Conservation (phyloP, 30 jellyfish, hydroid and myxozoan genomes). For the Sanderia malayensis region DNA sequence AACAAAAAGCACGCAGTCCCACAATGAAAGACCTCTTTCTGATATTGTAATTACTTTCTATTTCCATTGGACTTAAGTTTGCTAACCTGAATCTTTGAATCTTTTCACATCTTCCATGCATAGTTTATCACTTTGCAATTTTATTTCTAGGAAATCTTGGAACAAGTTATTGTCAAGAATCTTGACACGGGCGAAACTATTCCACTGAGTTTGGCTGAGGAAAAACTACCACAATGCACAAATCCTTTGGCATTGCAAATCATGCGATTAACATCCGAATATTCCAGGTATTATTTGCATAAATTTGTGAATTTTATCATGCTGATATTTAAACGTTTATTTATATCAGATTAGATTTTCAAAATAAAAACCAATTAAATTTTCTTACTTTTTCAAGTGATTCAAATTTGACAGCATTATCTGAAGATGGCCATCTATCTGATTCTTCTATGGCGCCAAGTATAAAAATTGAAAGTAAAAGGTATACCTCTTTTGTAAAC, state of each 20-base stretch:
- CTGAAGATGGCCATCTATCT: constrained; percentile 88
- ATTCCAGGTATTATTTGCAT: constrained; percentile 47
- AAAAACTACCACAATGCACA: constrained; percentile 81
- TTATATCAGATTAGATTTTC: too few species aligned
- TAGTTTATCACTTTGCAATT: neutral
- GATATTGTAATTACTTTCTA: constrained; percentile 79
- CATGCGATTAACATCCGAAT: constrained; percentile 83
- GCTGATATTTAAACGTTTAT: too few species aligned
- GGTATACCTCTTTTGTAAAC: too few species aligned
- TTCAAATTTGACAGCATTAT: constrained; percentile 14
- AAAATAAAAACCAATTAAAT: neutral
- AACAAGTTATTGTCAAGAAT: constrained; percentile 86
- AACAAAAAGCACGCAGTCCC: constrained; percentile 46
- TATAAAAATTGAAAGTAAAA: constrained; percentile 76
- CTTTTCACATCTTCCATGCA: too few species aligned
- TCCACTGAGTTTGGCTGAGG: constrained; percentile 95
- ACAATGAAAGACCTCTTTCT: constrained; percentile 84
- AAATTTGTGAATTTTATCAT: too few species aligned
- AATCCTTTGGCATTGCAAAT: neutral
- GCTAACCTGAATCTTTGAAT: too few species aligned
- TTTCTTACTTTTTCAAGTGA: constrained; percentile 46
- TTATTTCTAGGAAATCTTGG: constrained; percentile 89
- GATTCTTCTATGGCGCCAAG: constrained; percentile 90
- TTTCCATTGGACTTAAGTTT: too few species aligned
- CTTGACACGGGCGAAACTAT: constrained; percentile 95